Percentiles rank a stretch among this genome's conserved stretches.
Conservation (phyloP, 2,797 vertebrate genomes). For the Falco naumanni region DNA sequence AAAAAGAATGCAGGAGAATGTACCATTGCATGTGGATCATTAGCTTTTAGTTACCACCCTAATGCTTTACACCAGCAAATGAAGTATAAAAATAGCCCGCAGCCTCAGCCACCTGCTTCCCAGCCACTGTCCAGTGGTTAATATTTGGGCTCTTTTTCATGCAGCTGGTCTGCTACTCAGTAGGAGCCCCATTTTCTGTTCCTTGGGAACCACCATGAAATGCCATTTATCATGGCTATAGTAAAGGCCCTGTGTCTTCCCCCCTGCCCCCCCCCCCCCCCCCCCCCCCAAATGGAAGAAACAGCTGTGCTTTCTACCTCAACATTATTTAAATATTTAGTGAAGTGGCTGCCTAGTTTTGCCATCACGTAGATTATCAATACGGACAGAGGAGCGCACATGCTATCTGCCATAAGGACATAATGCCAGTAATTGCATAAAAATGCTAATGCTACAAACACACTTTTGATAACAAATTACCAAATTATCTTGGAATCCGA, state of each 20-base stretch:
- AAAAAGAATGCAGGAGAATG: conserved; percentile 68
- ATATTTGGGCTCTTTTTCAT: conserved; percentile 76
- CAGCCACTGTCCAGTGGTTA: conserved; percentile 66
- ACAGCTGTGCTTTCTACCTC: conserved; percentile 59
- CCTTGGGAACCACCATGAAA: conserved; percentile 37
- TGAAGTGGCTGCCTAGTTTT: conserved; percentile 40
- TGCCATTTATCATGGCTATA: conserved; percentile 67
- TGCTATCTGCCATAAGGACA: conserved; percentile 30
- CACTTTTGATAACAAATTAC: conserved; percentile 61
- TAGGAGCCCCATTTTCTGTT: conserved; percentile 64
- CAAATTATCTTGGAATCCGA: conserved; percentile 37
- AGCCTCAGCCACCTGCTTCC: conserved; percentile 81
- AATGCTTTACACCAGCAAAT: conserved; percentile 72
- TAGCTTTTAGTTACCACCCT: conserved; percentile 77
- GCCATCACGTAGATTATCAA: conserved; percentile 6
- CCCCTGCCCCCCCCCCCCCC: neutral
- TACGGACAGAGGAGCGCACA: conserved; percentile 11
- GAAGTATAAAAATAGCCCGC: conserved; percentile 78
- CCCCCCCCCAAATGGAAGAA: conserved; percentile 33
- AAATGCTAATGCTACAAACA: conserved; percentile 61
- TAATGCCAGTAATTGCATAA: conserved; percentile 38
- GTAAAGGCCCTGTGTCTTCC: neutral
- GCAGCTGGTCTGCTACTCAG: conserved; percentile 77
- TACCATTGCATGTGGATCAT: conserved; percentile 68
- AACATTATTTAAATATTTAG: conserved; percentile 58